Base-by-base conservation (phyloP, 2,888 invertebrate genomes). In the Sminthurinus aureus region DNA sequence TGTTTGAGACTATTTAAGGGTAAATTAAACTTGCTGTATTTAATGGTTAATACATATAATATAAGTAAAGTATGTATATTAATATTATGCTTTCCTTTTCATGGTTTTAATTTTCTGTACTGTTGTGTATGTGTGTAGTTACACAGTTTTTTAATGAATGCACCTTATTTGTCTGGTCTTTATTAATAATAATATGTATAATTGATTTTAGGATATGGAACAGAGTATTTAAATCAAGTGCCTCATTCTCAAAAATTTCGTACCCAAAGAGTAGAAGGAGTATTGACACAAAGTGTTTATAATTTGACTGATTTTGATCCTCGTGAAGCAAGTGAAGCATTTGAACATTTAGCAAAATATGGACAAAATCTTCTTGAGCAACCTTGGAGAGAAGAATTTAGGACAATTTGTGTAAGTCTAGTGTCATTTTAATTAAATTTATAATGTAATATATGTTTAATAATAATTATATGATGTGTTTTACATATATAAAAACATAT, bases 311-410 rank as follows among this genome's bases (percentile, higher is more conserved):
- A 95, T 89, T 96, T 96, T 90, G 96, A 94, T 90, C 96, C 95
- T 24, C 95, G 95, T 89, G 93, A 94, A 88, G 95, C 96, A 20
- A 94, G 94, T 51, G 92, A 94, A 76, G 96, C 96, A 18, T 97
- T 96, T 93, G 94, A 95, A 89, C 94, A 96, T 58, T 92, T 97
- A 87, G 96, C 95, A 84, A 92, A 95, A 87, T 97, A 97, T 90
- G 96, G 96, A 1, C 94, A 94, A 83, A 96, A 97, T 91, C 91
- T 97, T 85, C 91, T 96, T 81, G 93, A 94, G 18, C 96, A 96
- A 90, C 96, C 96, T 6, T 97, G 97, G 97, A 91, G 97, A 87
- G 95, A 94, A 90, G 97, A 97, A 90, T 97, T 95, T 90, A 93
- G 93, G 88, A 93, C 93, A 85, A 93, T 97, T 85, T 93, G 95